Base-by-base conservation (phyloP, 2,113 vertebrate species). In the Petrocephalus microphthalmus region DNA sequence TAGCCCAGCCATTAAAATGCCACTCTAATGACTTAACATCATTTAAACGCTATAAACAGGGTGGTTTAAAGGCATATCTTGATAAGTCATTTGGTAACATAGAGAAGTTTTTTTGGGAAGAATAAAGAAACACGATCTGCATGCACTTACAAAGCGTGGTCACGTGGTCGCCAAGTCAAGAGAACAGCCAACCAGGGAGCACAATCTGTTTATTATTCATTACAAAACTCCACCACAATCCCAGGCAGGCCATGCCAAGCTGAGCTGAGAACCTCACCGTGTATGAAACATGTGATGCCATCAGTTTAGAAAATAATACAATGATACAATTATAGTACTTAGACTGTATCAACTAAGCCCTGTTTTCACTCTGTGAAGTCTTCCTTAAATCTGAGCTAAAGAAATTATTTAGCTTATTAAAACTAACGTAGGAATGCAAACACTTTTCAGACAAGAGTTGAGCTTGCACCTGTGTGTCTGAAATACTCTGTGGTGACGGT, bases 151-250 rank as follows among this genome's bases (percentile, higher is more conserved):
- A 83, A 37, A 83, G 37, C 22, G 45, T 49, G 71, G 71, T 78
- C 71, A 78, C 71, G 42, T 78, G 71, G 29, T 37, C 71, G 37
- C 13, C 0, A 0, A 42, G 33, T 42, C 37, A 78, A 78, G 71
- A 17, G 33, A 78, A 17, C 33, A 33, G 71, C 71, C 71, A 78
- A 78, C 71, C 17, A 19, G 33, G 17, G 13, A 42, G 17, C 71
- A 78, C 71, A 78, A 42, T 78, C 71, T 78, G 71, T 78, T 78
- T 78, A 37, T 78, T 78, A 78, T 78, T 78, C 71, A 78, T 78
- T 78, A 78, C 71, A 13, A 78, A 78, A 78, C 71, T 78, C 71
- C 71, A 33, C 71, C 10, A 0, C 37, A 78, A 78, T 42, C 71
- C 71, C 33, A 78, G 71, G 71, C 29, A 78, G 29, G 71, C 37